Percentiles rank a stretch among this genome's conserved stretches.
These are phyloP conservation scores for Rhegmatorhina hoffmannsi DNA, from an alignment of 2,113 vertebrate species.

Conservation along the genomic window DNA sequence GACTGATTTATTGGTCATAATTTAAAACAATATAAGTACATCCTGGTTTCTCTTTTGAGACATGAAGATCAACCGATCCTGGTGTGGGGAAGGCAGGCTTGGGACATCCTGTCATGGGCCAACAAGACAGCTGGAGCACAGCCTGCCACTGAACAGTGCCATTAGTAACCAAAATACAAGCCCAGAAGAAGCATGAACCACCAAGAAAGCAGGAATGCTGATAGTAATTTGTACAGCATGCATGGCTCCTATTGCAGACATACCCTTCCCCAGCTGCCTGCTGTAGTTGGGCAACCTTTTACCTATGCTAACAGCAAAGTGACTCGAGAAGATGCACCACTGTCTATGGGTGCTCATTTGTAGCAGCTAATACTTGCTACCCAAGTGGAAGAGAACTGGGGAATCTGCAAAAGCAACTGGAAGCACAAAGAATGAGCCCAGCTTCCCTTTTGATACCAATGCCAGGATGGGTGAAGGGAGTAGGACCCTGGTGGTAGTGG, in stretches of 20 bases:
- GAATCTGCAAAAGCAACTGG: neutral
- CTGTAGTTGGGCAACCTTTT: neutral
- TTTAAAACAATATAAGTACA: constrained; percentile 34
- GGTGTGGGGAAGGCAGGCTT: neutral
- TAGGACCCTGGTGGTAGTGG: neutral
- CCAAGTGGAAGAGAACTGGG: neutral
- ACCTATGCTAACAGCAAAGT: neutral
- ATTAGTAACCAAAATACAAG: neutral
- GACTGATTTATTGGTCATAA: constrained; percentile 57
- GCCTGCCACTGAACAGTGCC: neutral
- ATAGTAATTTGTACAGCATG: neutral
- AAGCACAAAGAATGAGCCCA: neutral
- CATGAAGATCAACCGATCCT: neutral
- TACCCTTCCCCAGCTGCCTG: neutral
- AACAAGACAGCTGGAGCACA: neutral
- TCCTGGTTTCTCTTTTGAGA: neutral
- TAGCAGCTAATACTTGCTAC: neutral
- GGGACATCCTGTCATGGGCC: neutral
- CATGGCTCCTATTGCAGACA: neutral
- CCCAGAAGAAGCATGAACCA: neutral
- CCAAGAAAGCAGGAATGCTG: neutral
- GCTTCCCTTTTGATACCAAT: neutral
- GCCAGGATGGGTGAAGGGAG: neutral
- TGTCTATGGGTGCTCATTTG: neutral
- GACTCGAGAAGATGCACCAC: neutral